These are phyloP conservation scores for Rhinoderma darwinii DNA, from an alignment of 2,113 vertebrate species.

Conservation along the genomic window DNA sequence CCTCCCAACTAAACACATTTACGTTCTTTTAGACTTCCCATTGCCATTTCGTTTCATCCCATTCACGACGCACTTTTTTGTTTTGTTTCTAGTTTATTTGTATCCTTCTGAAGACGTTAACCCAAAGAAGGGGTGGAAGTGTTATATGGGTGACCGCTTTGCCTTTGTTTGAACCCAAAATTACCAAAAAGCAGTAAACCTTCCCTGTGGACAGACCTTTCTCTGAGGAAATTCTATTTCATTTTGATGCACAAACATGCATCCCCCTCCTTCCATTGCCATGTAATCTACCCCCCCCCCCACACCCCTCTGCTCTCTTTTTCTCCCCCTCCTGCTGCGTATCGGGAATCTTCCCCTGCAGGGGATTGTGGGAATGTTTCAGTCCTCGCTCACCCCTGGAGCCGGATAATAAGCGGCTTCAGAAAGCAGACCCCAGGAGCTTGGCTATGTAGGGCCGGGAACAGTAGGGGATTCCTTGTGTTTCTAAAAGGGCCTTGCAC, in stretches of 20 bases:
- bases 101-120: slow-evolving; percentile 10
- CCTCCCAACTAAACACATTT: background rate
- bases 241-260: slow-evolving; percentile 54
- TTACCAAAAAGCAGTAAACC: background rate
- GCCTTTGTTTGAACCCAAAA: slow-evolving; percentile 19
- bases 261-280: slow-evolving; percentile 14
- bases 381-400: slow-evolving; percentile 76
- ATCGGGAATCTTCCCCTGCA: slow-evolving; percentile 75
- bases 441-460: slow-evolving; percentile 66
- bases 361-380: slow-evolving; percentile 79
- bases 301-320: slow-evolving; percentile 64
- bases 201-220: slow-evolving; percentile 23
- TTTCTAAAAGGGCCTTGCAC: slow-evolving; percentile 69
- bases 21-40: background rate
- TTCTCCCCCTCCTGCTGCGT: slow-evolving; percentile 70
- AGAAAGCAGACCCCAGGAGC: slow-evolving; percentile 75
- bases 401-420: slow-evolving; percentile 77
- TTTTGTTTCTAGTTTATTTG: slow-evolving; percentile 18
- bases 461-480: slow-evolving; percentile 72
- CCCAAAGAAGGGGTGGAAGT: slow-evolving; percentile 20
- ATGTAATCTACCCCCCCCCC: slow-evolving; percentile 5
- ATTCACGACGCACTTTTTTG: background rate
- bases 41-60: background rate
- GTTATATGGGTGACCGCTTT: slow-evolving; percentile 29
- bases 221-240: slow-evolving; percentile 37